Conservation (phyloP, 1,140 invertebrate species). For the Anoplophora glabripennis region DNA sequence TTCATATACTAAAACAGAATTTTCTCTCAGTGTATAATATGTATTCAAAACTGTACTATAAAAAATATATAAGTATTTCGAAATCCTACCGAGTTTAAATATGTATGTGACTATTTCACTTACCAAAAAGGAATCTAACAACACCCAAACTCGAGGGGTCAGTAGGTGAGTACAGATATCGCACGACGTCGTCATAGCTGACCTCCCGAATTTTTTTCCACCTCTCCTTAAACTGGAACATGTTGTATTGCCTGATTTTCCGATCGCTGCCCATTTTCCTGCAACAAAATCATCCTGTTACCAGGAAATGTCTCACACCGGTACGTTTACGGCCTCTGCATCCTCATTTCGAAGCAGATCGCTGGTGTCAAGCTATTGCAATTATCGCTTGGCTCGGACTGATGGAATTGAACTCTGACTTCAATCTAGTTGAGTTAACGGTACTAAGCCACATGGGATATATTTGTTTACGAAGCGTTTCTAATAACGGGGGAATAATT, state of each 20-base stretch:
- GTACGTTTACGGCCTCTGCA: too few species aligned
- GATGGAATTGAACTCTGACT: conserved; percentile 1
- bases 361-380: too few species aligned
- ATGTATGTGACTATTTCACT: conserved; percentile 40
- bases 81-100: too few species aligned
- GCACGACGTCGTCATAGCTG: conserved; percentile 50
- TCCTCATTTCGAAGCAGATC: too few species aligned
- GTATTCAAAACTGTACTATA: too few species aligned
- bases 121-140: conserved; percentile 74
- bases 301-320: too few species aligned
- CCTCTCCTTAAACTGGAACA: neutral
- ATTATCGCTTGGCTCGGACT: neutral
- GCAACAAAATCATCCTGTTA: neutral
- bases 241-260: neutral
- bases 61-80: too few species aligned
- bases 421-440: neutral
- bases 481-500: too few species aligned
- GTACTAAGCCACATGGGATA: too few species aligned
- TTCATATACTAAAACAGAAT: too few species aligned
- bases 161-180: conserved; percentile 63
- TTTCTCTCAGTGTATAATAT: too few species aligned
- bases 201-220: conserved; percentile 10
- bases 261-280: conserved; percentile 1
- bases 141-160: conserved; percentile 75
- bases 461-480: too few species aligned